These are phyloP conservation scores for Pogonocherus hispidulus DNA, from an alignment of 2,888 invertebrate species.

Conservation along the genomic window DNA sequence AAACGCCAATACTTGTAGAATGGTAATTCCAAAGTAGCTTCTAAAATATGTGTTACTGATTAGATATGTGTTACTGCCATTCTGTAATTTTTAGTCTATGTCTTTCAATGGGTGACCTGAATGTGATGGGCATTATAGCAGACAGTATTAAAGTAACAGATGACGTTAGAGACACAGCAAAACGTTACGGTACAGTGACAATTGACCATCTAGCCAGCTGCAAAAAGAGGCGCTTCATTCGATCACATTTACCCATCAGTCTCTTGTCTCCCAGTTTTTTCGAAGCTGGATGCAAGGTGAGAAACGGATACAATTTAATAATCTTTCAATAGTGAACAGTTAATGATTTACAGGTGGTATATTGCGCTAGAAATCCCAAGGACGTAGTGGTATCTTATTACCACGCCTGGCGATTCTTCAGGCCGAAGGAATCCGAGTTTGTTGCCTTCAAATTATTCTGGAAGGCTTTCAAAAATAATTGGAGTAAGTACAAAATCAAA, in stretches of 20 bases:
- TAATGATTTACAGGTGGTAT: conserved; percentile 72
- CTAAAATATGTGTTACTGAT: too few relatives aligned
- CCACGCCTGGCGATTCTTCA: conserved; percentile 75
- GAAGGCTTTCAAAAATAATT: conserved; percentile 74
- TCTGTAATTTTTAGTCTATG: background rate
- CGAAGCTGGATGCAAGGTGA: conserved; percentile 69
- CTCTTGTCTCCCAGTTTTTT: conserved; percentile 75
- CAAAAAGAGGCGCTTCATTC: background rate
- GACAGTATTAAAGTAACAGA: background rate
- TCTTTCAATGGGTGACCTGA: background rate
- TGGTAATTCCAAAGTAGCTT: too few relatives aligned
- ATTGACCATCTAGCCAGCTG: background rate
- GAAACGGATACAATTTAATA: conserved; percentile 42
- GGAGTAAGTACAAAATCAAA: conserved; percentile 73
- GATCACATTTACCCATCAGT: conserved; percentile 80
- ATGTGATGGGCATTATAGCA: background rate
- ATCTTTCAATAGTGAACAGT: too few relatives aligned
- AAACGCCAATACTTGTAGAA: too few relatives aligned
- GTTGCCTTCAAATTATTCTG: conserved; percentile 69
- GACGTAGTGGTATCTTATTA: conserved; percentile 86
- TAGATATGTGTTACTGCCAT: too few relatives aligned
- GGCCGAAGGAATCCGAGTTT: background rate
- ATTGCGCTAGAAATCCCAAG: conserved; percentile 85
- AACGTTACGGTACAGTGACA: conserved; percentile 72
- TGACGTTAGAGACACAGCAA: conserved; percentile 63